Evolutionary conservation across 30 jellyfish, hydroid and myxozoan genomes (phyloP).

Genomic region (Cassiopea xamachana): DNA sequence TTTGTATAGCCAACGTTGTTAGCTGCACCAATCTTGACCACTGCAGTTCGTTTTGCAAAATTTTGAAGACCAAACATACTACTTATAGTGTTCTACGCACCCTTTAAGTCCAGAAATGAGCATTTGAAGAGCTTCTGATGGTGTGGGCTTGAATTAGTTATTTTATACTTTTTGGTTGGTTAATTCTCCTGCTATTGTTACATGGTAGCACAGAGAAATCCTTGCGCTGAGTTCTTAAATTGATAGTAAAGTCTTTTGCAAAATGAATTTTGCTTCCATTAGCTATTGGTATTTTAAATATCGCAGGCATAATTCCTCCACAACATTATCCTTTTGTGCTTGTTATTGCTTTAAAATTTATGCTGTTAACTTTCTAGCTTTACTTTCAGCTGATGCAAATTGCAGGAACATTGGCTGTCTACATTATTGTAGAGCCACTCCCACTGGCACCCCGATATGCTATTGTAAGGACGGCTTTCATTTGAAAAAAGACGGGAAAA

Average conservation of each 20-base stretch:
- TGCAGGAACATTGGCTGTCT: conserved; percentile 59
- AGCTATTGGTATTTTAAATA: neutral
- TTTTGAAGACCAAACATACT: too few relatives aligned
- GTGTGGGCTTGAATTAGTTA: neutral
- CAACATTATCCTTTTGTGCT: too few relatives aligned
- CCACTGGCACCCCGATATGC: conserved; percentile 76
- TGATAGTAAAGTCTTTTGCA: neutral
- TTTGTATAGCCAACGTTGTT: too few relatives aligned
- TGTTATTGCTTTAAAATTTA: neutral
- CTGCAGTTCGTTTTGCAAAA: too few relatives aligned
- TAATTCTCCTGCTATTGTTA: neutral
- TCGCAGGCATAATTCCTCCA: too few relatives aligned
- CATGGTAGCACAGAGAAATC: neutral
- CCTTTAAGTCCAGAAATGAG: too few relatives aligned
- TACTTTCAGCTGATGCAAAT: conserved; percentile 46
- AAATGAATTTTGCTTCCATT: neutral
- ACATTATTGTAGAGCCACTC: conserved; percentile 68
- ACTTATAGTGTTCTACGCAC: too few relatives aligned
- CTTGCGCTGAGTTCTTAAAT: too few relatives aligned
- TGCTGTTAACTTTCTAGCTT: neutral
- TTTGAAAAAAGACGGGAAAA: conserved; percentile 61
- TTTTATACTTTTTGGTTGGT: neutral
- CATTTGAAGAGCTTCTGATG: too few relatives aligned
- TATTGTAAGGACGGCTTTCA: conserved; percentile 68
- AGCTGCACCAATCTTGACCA: too few relatives aligned